Base-by-base conservation (phyloP, 2,797 vertebrate species). In the Hoplostethus mediterraneus region DNA sequence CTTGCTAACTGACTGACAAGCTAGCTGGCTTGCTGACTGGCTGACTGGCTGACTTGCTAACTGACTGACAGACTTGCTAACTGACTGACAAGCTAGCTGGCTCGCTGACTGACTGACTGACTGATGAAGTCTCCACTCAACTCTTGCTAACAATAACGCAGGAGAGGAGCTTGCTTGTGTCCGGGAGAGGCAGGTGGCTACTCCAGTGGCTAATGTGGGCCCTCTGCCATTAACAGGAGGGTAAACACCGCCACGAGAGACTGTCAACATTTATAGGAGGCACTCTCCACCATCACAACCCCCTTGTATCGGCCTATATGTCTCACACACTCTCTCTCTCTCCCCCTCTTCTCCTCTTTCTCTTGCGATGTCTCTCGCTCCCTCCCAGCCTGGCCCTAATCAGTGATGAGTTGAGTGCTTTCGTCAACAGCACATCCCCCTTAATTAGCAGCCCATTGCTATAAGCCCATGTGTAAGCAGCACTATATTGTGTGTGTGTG, bases 401-500 rank as follows among this genome's bases (percentile, higher is more conserved):
- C 92, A 84, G 79, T 6, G 59, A 74, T 73, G 71, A 64, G 85
- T 87, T 77, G 85, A 92, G 89, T 80, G 83, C 85, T 79, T 90
- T 85, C 64, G 77, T 90, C 90, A 89, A 86, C 83, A 88, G 83
- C 33, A 12, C 81, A 73, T 75, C 72, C 82, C 85, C 80, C 61
- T 85, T 87, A 87, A 92, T 93, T 90, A 92, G 80, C 83, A 68
- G 75, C 72, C 76, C 17, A 16, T 71, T 79, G 79, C 81, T 75
- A 79, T 93, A 89, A 91, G 90, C 88, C 74, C 71, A 84, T 84
- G 79, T 84, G 82, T 86, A 87, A 88, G 86, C 83, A 84, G 87
- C 62, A 79, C 77, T 78, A 71, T 80, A 70, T 51, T 61, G 63
- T 73, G 44, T 16, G 16, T 76, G 28, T 78, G 48, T 52, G 45